A percentile compares a stretch with the other conserved stretches of the same genome.
Evolutionary conservation across 2,888 invertebrate genomes (phyloP).

Genomic region (Alitta virens): DNA sequence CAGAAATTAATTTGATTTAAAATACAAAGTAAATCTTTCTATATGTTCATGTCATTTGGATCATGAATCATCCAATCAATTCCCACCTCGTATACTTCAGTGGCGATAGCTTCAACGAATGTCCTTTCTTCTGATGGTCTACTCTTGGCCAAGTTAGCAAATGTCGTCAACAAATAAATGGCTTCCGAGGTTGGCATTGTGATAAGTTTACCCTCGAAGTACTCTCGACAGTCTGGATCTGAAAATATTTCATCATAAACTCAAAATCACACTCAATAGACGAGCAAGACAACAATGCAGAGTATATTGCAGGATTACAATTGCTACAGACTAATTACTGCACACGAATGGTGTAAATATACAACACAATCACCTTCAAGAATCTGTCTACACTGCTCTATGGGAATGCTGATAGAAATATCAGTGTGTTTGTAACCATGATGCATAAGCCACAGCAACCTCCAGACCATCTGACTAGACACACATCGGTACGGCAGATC

Average conservation of each 20-base stretch:
- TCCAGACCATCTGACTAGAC: constrained; percentile 56
- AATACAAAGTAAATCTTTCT: neutral
- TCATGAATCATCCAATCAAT: neutral
- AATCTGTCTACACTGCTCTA: constrained; percentile 11
- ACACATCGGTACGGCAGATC: constrained; percentile 64
- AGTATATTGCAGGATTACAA: too few species aligned
- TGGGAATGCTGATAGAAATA: constrained; percentile 5
- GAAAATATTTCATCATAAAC: too few species aligned
- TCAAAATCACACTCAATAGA: too few species aligned
- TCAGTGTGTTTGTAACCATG: constrained; percentile 20
- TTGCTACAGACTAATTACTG: too few species aligned
- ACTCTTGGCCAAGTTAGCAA: constrained; percentile 76
- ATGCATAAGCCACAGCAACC: constrained; percentile 49
- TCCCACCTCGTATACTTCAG: constrained; percentile 69
- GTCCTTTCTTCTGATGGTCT: constrained; percentile 64
- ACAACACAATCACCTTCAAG: too few species aligned
- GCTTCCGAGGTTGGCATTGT: constrained; percentile 71
- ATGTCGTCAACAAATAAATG: constrained; percentile 74
- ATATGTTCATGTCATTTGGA: neutral
- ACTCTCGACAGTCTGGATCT: constrained; percentile 21
- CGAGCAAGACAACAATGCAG: neutral
- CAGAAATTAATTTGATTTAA: neutral
- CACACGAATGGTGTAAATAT: too few species aligned
- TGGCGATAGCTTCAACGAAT: constrained; percentile 67
- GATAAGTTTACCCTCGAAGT: constrained; percentile 63